A percentile compares a stretch with the other conserved stretches of the same genome.
Conservation (phyloP, 2,113 vertebrate genomes). For the Muscicapa adusta region DNA sequence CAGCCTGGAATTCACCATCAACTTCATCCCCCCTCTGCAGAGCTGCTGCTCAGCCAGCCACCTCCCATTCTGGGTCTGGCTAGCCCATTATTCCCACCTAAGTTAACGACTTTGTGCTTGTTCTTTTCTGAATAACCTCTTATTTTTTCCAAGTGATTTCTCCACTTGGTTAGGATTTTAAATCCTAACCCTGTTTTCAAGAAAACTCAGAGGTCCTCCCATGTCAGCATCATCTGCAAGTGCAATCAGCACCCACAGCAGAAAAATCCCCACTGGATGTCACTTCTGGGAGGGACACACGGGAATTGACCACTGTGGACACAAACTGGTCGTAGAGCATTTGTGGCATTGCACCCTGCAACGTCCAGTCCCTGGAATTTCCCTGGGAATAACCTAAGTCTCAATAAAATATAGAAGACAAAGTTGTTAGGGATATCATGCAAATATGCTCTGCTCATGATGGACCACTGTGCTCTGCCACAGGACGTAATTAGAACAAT, state of each 20-base stretch:
- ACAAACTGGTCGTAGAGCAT: fast-evolving
- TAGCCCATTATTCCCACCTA: not conserved
- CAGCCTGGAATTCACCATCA: not conserved
- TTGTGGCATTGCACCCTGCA: not conserved
- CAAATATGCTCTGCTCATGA: not conserved
- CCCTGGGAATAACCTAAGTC: not conserved
- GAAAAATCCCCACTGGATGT: not conserved
- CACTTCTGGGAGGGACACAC: not conserved
- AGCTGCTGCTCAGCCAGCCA: not conserved
- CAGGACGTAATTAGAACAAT: not conserved
- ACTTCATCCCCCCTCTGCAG: not conserved
- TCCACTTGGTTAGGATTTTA: not conserved
- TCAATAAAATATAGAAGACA: not conserved
- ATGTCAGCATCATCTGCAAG: not conserved
- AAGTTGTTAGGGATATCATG: not conserved
- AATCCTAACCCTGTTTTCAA: not conserved
- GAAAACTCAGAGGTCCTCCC: not conserved
- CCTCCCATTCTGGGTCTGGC: not conserved
- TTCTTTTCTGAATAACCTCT: not conserved
- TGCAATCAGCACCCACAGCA: not conserved
- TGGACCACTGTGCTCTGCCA: not conserved
- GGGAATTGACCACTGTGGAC: not conserved
- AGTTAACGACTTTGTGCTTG: not conserved
- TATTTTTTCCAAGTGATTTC: not conserved
- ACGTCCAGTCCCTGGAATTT: not conserved